Percentiles rank a stretch among this genome's conserved stretches.
Evolutionary conservation across 2,113 vertebrate genomes (phyloP).

Genomic region (Fukomys damarensis): DNA sequence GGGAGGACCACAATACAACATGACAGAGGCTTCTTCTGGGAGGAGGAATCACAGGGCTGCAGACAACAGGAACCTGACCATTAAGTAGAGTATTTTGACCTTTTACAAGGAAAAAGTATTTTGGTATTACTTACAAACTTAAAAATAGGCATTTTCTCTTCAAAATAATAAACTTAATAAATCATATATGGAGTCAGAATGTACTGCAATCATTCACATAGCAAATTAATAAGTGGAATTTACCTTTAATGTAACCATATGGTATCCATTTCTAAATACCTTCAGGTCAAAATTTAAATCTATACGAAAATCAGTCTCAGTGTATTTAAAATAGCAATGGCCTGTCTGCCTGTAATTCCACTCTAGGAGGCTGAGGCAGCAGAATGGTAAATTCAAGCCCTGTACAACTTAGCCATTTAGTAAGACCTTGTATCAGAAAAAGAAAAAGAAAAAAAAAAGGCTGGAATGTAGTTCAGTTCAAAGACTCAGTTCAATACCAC

Average conservation of each 20-base stretch:
- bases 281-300: constrained; percentile 53
- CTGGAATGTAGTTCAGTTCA: background rate
- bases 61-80: background rate
- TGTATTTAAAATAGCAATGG: constrained; percentile 43
- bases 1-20: background rate
- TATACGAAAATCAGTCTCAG: constrained; percentile 17
- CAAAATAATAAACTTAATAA: constrained; percentile 16
- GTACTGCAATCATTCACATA: constrained; percentile 25
- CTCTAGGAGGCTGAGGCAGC: background rate
- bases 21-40: constrained; percentile 6
- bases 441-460: background rate
- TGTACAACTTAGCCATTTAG: background rate
- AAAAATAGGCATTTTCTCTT: constrained; percentile 39
- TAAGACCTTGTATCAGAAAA: background rate
- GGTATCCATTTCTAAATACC: constrained; percentile 42
- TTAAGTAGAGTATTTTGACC: constrained; percentile 42
- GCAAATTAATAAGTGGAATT: constrained; percentile 35
- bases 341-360: background rate
- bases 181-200: constrained; percentile 10
- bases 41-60: background rate
- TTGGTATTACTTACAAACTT: background rate
- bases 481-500: background rate
- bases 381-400: background rate
- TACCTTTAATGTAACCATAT: background rate
- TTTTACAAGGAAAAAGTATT: constrained; percentile 51